Percentiles rank a stretch among this genome's conserved stretches.
These are phyloP conservation scores for Thalassarche chlororhynchos DNA, from an alignment of 2,113 vertebrate genomes.

Conservation along the genomic window DNA sequence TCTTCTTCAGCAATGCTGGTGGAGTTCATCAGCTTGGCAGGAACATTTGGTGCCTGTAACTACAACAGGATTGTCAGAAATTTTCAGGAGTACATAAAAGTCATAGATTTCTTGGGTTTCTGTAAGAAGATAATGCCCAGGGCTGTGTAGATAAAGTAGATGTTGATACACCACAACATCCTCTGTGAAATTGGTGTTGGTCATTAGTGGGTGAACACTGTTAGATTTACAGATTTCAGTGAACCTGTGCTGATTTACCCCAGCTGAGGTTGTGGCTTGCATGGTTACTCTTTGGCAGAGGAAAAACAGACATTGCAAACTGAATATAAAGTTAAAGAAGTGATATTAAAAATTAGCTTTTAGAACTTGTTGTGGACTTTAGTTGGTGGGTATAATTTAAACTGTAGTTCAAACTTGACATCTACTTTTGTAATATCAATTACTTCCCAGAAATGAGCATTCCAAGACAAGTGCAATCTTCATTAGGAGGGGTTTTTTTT, in stretches of 20 bases:
- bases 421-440: not conserved
- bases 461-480: not conserved
- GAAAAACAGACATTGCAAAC: not conserved
- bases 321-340: not conserved
- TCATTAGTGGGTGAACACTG: not conserved
- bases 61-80: not conserved
- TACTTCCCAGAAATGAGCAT: not conserved
- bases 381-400: not conserved
- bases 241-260: not conserved
- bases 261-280: not conserved
- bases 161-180: not conserved
- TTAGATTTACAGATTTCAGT: not conserved
- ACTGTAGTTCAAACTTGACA: not conserved
- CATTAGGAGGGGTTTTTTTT: not conserved
- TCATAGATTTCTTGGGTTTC: not conserved
- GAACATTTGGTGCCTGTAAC: not conserved
- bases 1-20: not conserved
- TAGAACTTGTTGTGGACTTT: not conserved
- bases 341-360: not conserved
- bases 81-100: not conserved
- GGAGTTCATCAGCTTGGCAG: not conserved
- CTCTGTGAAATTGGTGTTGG: not conserved
- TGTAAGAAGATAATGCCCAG: not conserved
- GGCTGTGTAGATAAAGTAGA: not conserved
- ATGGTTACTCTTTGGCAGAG: not conserved